A percentile compares a stretch with the other conserved stretches of the same genome.
These are phyloP conservation scores for Psittacula cyanocephala DNA, from an alignment of 2,113 vertebrate genomes.

Conservation along the genomic window DNA sequence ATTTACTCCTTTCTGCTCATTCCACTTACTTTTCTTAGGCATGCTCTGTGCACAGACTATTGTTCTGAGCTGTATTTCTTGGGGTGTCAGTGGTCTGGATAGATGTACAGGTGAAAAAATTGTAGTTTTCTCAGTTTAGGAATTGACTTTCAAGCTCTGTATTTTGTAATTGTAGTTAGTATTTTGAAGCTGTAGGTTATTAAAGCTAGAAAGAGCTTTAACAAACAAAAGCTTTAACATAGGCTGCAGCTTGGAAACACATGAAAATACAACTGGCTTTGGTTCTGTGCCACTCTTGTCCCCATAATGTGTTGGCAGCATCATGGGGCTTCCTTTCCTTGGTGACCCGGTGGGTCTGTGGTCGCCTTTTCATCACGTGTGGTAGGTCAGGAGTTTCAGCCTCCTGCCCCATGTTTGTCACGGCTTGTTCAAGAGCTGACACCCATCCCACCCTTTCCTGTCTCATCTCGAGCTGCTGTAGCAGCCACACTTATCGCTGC, in stretches of 20 bases:
- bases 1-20: rapidly evolving
- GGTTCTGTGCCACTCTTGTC: no score
- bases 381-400: not conserved
- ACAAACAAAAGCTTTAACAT: not conserved
- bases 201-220: not conserved
- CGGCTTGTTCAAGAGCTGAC: not conserved
- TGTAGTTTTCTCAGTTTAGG: not conserved
- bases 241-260: no score
- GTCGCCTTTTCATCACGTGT: not conserved
- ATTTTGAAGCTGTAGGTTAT: not conserved
- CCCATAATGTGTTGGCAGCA: no score
- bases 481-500: not conserved
- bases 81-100: not conserved
- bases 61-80: not conserved
- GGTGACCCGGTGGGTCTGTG: no score
- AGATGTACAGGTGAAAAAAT: not conserved
- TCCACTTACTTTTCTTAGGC: rapidly evolving
- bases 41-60: rapidly evolving
- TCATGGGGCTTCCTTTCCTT: no score
- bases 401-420: not conserved
- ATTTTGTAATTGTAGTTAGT: not conserved
- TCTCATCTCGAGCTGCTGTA: not conserved
- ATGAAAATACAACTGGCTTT: no score
- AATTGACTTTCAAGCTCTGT: not conserved
- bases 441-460: conserved; percentile 55